A percentile compares a stretch with the other conserved stretches of the same genome.
These are phyloP conservation scores for Anabas testudineus DNA, from an alignment of 2,797 vertebrate species.

Conservation along the genomic window DNA sequence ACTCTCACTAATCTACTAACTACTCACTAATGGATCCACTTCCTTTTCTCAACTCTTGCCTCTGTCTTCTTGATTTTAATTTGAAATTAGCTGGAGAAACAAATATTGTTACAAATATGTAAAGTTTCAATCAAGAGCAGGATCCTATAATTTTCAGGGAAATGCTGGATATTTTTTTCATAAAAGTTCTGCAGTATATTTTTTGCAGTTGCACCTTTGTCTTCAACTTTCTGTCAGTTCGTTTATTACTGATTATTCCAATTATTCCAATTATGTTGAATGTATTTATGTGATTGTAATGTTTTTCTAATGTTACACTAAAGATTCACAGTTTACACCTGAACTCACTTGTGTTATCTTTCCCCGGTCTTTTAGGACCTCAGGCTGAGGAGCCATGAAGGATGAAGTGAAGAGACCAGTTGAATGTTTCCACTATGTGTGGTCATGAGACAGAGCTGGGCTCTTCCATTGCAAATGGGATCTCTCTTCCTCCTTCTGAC, in stretches of 20 bases:
- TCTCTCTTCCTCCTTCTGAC: slow-evolving; percentile 30
- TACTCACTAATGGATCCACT: slow-evolving; percentile 73
- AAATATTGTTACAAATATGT: slow-evolving; percentile 6
- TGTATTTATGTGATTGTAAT: no score
- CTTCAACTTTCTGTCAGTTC: neutral
- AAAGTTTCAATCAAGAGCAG: slow-evolving; percentile 1
- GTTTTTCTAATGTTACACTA: no score
- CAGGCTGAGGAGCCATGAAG: slow-evolving; percentile 28
- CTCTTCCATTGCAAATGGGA: slow-evolving; percentile 36
- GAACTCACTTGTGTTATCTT: slow-evolving; percentile 22
- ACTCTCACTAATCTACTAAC: slow-evolving; percentile 73
- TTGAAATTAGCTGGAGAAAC: neutral
- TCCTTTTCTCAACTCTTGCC: slow-evolving; percentile 44
- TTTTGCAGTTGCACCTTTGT: slow-evolving; percentile 2
- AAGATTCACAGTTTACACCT: neutral
- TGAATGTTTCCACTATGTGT: slow-evolving; percentile 61
- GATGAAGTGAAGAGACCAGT: slow-evolving; percentile 42
- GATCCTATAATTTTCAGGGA: no score
- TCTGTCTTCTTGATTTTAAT: no score
- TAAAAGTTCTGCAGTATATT: no score
- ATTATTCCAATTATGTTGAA: neutral
- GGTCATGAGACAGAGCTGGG: slow-evolving; percentile 59
- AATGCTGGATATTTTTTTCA: no score
- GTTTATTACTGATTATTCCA: slow-evolving; percentile 1
- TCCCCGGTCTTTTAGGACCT: slow-evolving; percentile 63